Percentiles rank a stretch among this genome's conserved stretches.
These are phyloP conservation scores for Chloroclysta siterata DNA, from an alignment of 2,888 invertebrate genomes.

Conservation along the genomic window DNA sequence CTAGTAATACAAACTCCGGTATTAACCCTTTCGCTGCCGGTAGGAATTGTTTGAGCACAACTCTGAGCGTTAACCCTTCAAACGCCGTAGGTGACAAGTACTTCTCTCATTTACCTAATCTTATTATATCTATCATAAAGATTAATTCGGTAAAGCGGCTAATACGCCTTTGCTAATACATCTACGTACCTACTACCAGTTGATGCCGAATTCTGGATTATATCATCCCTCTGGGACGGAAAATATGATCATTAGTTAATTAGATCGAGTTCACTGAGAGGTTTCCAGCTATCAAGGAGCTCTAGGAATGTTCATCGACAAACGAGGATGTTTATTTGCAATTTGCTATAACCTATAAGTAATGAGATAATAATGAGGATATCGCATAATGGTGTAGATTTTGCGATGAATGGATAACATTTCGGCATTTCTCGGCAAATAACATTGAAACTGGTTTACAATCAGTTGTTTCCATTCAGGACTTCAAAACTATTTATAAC, in stretches of 20 bases:
- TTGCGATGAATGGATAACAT: neutral
- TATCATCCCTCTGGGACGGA: neutral
- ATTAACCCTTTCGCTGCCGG: no score
- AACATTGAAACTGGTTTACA: no score
- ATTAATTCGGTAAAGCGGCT: no score
- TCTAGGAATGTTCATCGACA: neutral
- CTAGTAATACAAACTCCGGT: no score
- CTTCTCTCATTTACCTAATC: no score
- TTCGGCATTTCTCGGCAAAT: neutral
- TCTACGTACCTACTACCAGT: neutral
- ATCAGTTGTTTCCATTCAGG: no score
- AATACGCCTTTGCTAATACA: neutral
- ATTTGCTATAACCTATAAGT: neutral
- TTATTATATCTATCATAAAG: no score
- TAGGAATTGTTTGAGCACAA: no score
- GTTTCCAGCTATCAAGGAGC: neutral
- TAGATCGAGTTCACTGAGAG: conserved; percentile 5
- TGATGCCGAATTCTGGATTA: neutral
- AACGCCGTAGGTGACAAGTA: no score
- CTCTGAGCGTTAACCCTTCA: no score
- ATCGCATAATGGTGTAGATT: neutral
- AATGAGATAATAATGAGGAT: neutral
- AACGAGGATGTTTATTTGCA: neutral
- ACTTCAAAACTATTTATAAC: no score
- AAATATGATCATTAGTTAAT: conserved; percentile 3